phyloP scores from a whole-genome alignment of 2,113 vertebrate genomes.

The Oenanthe melanoleuca region DNA sequence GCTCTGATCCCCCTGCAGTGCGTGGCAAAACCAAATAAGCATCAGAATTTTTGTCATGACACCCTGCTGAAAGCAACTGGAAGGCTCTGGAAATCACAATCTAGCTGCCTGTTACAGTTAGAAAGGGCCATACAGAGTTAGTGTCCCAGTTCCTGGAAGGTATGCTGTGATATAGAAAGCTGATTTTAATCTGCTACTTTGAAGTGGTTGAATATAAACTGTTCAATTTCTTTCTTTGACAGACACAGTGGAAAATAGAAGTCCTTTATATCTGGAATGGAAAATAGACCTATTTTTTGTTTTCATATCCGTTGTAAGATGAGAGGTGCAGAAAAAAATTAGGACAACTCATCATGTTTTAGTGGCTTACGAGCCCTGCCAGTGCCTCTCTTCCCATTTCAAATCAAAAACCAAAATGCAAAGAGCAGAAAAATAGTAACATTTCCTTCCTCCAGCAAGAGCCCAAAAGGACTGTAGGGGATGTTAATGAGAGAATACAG shows the following conservation, averaged over 20 bases:
- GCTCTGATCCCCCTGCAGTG: not conserved
- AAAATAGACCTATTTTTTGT: not conserved
- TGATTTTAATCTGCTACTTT: constrained; percentile 7
- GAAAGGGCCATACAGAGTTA: not conserved
- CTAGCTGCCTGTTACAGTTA: not conserved
- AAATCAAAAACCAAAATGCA: not conserved
- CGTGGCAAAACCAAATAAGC: not conserved
- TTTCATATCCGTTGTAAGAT: not conserved
- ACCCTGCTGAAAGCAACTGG: not conserved
- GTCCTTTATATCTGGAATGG: not conserved
- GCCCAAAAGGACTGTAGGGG: not conserved
- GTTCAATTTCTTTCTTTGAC: not conserved
- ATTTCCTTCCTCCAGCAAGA: not conserved
- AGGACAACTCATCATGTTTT: not conserved
- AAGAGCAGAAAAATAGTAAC: not conserved
- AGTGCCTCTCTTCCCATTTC: not conserved
- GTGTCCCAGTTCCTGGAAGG: not conserved
- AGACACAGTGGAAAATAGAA: not conserved
- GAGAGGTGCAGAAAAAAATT: not conserved
- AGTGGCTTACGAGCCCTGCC: not conserved
- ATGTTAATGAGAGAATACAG: not conserved
- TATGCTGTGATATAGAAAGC: not conserved
- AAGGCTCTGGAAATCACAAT: not conserved
- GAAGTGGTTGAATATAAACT: not conserved
- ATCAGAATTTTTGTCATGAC: not conserved